Evolutionary conservation across 2,113 vertebrate species (phyloP).

Genomic region (Bubo blakistoni): DNA sequence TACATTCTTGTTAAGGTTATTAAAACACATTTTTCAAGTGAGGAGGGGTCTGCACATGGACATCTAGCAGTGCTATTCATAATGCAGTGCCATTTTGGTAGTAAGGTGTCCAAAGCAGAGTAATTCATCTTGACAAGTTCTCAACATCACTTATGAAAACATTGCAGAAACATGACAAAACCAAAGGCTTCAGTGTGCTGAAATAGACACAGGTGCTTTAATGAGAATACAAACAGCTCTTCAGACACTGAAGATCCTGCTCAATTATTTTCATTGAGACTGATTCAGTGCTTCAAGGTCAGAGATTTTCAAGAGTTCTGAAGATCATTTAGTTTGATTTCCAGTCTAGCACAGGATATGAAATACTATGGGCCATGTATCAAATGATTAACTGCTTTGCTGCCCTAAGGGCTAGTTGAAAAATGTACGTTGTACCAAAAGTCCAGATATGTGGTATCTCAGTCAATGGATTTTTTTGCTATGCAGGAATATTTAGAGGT

Average conservation of each 20-base stretch:
- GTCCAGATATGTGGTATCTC: background rate
- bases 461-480: background rate
- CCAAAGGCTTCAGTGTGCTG: background rate
- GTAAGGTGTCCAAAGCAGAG: background rate
- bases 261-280: background rate
- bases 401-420: background rate
- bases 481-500: background rate
- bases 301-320: background rate
- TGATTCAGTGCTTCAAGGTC: background rate
- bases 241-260: background rate
- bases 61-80: background rate
- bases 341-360: background rate
- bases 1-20: background rate
- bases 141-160: background rate
- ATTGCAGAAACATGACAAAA: background rate
- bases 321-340: background rate
- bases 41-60: background rate
- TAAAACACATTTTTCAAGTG: background rate
- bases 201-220: background rate
- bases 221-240: background rate
- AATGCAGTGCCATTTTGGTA: background rate
- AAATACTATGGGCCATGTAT: background rate
- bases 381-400: background rate
- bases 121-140: background rate
- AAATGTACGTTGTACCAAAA: background rate